Evolutionary conservation across 2,113 vertebrate genomes (phyloP).

Genomic region (Esox niger): DNA sequence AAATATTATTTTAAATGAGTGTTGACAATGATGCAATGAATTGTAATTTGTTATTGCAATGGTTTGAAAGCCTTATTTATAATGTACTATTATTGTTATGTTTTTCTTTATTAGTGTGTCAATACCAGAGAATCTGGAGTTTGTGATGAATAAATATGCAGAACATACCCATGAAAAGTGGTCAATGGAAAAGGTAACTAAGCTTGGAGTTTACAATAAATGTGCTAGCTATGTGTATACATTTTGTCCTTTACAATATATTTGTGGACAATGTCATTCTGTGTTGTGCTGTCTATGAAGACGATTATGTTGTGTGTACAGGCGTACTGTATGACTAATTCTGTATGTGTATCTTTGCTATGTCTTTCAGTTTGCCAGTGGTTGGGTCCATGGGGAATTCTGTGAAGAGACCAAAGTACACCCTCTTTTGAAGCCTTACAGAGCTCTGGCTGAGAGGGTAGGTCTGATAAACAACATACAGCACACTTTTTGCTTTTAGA

Average conservation of each 20-base stretch:
- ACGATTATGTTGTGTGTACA: neutral
- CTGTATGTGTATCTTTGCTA: slow-evolving; percentile 17
- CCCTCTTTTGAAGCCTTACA: slow-evolving; percentile 93
- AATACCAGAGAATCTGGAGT: slow-evolving; percentile 87
- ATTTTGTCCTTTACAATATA: neutral
- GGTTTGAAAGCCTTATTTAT: neutral
- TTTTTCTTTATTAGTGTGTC: slow-evolving; percentile 70
- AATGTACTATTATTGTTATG: neutral
- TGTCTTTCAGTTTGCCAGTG: slow-evolving; percentile 83
- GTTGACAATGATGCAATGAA: no score
- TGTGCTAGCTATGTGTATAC: neutral
- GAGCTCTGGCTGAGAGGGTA: slow-evolving; percentile 92
- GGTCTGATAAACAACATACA: slow-evolving; percentile 10
- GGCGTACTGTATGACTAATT: neutral
- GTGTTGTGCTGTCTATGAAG: neutral
- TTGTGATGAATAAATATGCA: slow-evolving; percentile 92
- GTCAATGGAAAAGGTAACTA: slow-evolving; percentile 89
- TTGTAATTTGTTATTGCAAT: neutral
- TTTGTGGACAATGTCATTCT: neutral
- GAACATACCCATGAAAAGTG: slow-evolving; percentile 95
- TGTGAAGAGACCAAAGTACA: slow-evolving; percentile 90
- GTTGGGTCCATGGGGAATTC: slow-evolving; percentile 91
- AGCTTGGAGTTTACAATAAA: neutral
- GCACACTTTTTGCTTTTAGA: no score
- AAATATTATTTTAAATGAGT: no score